Conservation (phyloP, 2,888 invertebrate species). For the Trilocha varians region DNA sequence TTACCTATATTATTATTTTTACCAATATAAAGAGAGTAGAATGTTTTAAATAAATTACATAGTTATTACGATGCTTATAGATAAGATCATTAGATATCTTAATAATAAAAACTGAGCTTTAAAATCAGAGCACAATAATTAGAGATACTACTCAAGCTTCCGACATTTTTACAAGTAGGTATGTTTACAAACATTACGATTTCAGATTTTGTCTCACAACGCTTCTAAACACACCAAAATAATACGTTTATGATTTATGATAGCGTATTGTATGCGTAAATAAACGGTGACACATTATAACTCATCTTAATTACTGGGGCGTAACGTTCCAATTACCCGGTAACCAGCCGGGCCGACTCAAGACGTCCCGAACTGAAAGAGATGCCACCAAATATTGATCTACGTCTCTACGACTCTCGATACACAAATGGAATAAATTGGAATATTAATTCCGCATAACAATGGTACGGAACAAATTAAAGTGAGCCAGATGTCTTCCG, state of each 20-base stretch:
- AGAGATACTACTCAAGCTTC: too few relatives aligned
- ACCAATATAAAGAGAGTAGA: too few relatives aligned
- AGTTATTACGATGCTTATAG: too few relatives aligned
- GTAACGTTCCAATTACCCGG: slow-evolving; percentile 39
- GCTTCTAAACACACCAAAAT: too few relatives aligned
- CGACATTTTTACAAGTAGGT: too few relatives aligned
- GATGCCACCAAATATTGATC: slow-evolving; percentile 63
- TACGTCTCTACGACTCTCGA: slow-evolving; percentile 58
- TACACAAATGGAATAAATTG: slow-evolving; percentile 71
- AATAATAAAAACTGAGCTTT: too few relatives aligned
- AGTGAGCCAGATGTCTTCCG: slow-evolving; percentile 66
- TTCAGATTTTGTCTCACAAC: too few relatives aligned
- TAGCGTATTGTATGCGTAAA: slow-evolving; percentile 8
- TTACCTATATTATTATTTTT: too few relatives aligned
- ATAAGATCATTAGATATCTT: too few relatives aligned
- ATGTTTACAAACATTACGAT: too few relatives aligned
- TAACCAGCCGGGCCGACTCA: slow-evolving; percentile 23
- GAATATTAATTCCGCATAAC: slow-evolving; percentile 72
- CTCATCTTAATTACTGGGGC: slow-evolving; percentile 28
- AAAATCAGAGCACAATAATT: too few relatives aligned
- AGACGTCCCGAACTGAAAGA: slow-evolving; percentile 34
- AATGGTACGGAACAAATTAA: slow-evolving; percentile 69
- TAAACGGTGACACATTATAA: slow-evolving; percentile 23
- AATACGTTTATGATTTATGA: slow-evolving; percentile 9
- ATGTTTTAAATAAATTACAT: too few relatives aligned